Evolutionary conservation across 53 echinoderm and acorn worm species (phyloP).

Genomic region (Echinometra lucunter): DNA sequence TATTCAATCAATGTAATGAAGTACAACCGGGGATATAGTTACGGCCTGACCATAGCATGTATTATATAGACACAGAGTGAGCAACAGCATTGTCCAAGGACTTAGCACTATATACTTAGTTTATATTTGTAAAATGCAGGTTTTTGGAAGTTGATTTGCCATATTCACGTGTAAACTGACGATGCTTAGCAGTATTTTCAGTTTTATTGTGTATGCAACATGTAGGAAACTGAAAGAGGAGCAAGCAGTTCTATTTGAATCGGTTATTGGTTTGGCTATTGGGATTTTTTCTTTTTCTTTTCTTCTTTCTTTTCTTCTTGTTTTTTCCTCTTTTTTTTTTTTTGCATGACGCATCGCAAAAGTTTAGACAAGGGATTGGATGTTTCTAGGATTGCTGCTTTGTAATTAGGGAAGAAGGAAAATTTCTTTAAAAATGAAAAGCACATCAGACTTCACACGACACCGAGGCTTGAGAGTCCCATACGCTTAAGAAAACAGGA

Average conservation of each 20-base stretch:
- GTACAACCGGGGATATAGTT: not conserved
- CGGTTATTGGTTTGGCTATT: too few species aligned
- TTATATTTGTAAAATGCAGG: not conserved
- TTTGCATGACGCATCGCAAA: too few species aligned
- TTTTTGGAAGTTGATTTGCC: not conserved
- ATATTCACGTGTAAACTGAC: not conserved
- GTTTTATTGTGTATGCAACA: not conserved
- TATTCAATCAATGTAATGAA: slow-evolving; percentile 20
- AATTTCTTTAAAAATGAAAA: not conserved
- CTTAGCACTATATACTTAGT: too few species aligned
- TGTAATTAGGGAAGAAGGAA: not conserved
- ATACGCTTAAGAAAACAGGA: not conserved
- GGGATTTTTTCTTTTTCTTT: too few species aligned
- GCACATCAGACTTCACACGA: not conserved
- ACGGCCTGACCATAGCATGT: not conserved
- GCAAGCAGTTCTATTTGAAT: not conserved
- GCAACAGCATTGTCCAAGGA: not conserved
- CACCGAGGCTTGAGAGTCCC: not conserved
- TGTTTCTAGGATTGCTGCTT: not conserved
- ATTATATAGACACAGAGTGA: not conserved
- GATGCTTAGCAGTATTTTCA: not conserved
- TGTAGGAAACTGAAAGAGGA: not conserved
- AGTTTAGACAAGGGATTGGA: too few species aligned
- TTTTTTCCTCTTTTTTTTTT: too few species aligned
- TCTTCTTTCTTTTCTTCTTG: too few species aligned